Evolutionary conservation across 2,113 vertebrate species (phyloP), one percentile per base, ranked within the genome.

Genomic region (Zingel zingel): DNA sequence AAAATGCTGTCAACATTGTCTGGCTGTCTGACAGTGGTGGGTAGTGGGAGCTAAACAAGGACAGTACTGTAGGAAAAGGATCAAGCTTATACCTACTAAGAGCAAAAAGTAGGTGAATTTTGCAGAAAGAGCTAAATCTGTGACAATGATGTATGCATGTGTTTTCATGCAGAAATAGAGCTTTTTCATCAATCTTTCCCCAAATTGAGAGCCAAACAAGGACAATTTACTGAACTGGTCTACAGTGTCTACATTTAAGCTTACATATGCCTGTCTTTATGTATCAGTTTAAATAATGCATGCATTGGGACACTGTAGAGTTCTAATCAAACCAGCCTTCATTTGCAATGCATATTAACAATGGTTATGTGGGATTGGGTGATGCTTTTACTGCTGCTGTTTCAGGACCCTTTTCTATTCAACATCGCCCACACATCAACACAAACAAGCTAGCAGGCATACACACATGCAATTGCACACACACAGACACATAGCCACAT

Each of bases 391-490:
- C 81, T 83, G 90, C 79, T 84, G 88, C 86, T 67, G 83, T 90
- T 94, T 89, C 74, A 90, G 82, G 84, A 87, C 81, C 78, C 83
- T 85, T 81, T 43, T 90, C 77, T 69, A 45, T 92, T 86, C 86
- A 88, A 36, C 74, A 78, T 83, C 91, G 85, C 90, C 88, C 89
- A 92, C 90, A 85, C 81, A 82, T 62, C 43, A 78, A 71, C 74
- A 84, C 79, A 90, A 85, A 89, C 82, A 90, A 39, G 71, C 89
- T 88, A 67, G 57, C 86, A 88, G 81, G 23, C 74, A 81, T 19
- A 61, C 73, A 71, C 39, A 71, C 68, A 69, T 48, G 7, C 57
- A 71, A 53, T 54, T 47, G 74, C 64, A 45, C 66, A 6, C 21
- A 62, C 67, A 76, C 66, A 62, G 69, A 74, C n/a, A 80, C 51